A percentile compares a stretch with the other conserved stretches of the same genome.
phyloP scores from a whole-genome alignment of 2,888 invertebrate species.

The Marronus borbonicus region DNA sequence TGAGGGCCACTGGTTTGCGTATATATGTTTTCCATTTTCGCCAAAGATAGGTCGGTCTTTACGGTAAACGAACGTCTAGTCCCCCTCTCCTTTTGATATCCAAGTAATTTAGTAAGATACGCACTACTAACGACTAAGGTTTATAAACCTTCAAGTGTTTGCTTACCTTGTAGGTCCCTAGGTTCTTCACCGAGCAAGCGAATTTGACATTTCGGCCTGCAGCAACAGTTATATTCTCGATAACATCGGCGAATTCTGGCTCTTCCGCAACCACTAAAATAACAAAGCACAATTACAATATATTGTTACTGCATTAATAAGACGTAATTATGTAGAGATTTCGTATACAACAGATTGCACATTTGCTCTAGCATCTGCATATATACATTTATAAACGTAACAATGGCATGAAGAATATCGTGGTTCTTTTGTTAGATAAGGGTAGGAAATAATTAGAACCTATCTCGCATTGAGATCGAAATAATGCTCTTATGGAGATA shows the following conservation, averaged over 20 bases:
- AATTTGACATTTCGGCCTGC: constrained; percentile 91
- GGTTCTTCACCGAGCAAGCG: constrained; percentile 92
- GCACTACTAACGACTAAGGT: constrained; percentile 17
- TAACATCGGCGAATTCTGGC: constrained; percentile 92
- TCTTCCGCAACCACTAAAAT: constrained; percentile 84
- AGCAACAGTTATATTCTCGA: constrained; percentile 92
- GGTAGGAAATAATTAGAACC: background rate
- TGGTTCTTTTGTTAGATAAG: background rate
- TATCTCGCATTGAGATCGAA: background rate
- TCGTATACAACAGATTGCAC: background rate
- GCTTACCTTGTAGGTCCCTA: constrained; percentile 91
- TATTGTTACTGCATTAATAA: constrained; percentile 49
- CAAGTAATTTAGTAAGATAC: constrained; percentile 28
- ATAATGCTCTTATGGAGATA: too few species aligned
- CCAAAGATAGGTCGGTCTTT: background rate
- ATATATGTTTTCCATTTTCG: too few species aligned
- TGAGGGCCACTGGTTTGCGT: too few species aligned
- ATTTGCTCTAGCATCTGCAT: background rate
- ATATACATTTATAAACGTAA: too few species aligned
- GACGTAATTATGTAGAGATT: constrained; percentile 32
- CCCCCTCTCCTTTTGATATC: background rate
- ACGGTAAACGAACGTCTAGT: background rate
- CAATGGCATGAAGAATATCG: too few species aligned
- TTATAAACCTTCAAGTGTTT: constrained; percentile 50
- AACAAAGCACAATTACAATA: constrained; percentile 61